phyloP scores from a whole-genome alignment of 2,888 invertebrate species.

The Drosophila sordidula region DNA sequence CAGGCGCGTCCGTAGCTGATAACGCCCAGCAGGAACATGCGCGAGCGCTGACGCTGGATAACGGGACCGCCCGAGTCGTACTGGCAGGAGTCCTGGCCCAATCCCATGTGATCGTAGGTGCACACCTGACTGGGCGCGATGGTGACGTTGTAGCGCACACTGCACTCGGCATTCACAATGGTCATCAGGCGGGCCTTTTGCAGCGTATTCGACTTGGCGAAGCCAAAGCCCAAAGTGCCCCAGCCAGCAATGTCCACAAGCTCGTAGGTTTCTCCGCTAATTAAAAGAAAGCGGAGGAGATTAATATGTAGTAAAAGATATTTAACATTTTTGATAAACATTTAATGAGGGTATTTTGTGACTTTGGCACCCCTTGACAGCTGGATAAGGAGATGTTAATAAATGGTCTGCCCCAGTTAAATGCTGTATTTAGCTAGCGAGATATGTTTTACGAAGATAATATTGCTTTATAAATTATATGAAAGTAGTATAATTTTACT shows the following conservation, averaged over 20 bases:
- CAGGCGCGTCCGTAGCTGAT: constrained; percentile 87
- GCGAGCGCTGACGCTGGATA: constrained; percentile 82
- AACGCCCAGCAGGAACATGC: constrained; percentile 86
- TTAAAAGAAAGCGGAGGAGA: background rate
- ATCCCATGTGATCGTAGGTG: constrained; percentile 72
- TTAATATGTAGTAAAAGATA: background rate
- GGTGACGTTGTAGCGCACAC: constrained; percentile 52
- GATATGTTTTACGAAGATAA: too few species aligned
- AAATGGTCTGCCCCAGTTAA: too few species aligned
- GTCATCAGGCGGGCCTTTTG: constrained; percentile 85
- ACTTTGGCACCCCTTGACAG: too few species aligned
- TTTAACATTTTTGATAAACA: background rate
- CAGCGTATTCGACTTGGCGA: constrained; percentile 85
- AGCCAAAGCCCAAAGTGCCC: constrained; percentile 86
- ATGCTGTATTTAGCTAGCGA: too few species aligned
- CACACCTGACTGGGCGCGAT: constrained; percentile 62
- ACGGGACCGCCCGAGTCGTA: constrained; percentile 87
- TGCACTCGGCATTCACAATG: constrained; percentile 67
- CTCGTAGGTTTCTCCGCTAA: constrained; percentile 46
- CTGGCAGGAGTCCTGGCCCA: constrained; percentile 86
- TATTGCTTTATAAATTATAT: too few species aligned
- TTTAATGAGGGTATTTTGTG: too few species aligned
- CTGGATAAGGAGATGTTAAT: too few species aligned
- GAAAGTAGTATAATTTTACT: too few species aligned
- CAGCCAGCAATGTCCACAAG: constrained; percentile 85